Evolutionary conservation across 2,113 vertebrate genomes (phyloP).

Genomic region (Orientallactaga bullata): DNA sequence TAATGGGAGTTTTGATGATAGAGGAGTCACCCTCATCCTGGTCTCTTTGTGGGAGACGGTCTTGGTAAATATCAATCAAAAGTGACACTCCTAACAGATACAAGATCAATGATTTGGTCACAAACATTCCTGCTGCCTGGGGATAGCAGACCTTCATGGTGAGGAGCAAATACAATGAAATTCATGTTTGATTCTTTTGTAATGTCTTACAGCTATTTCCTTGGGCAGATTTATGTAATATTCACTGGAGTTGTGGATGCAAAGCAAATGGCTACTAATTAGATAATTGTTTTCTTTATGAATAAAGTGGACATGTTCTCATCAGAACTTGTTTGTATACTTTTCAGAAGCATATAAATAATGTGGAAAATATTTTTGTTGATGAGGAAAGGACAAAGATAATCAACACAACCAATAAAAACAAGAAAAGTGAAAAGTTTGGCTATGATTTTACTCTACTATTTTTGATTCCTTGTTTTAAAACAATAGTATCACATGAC

Average conservation of each 20-base stretch:
- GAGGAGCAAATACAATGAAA: constrained; percentile 52
- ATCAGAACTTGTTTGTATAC: not conserved
- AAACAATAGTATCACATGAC: rapidly evolving
- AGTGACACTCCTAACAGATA: constrained; percentile 22
- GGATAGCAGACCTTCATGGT: constrained; percentile 19
- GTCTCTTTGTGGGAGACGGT: constrained; percentile 47
- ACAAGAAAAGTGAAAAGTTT: not conserved
- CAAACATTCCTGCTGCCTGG: not conserved
- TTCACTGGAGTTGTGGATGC: not conserved
- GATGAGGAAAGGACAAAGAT: not conserved
- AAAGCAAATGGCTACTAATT: not conserved
- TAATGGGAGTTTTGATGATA: constrained; percentile 61
- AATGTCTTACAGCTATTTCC: not conserved
- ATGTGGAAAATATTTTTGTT: not conserved
- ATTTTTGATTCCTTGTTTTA: no score
- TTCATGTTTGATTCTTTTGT: not conserved
- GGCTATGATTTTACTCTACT: not conserved
- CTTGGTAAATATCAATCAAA: constrained; percentile 70
- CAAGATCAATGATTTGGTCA: constrained; percentile 59
- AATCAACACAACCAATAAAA: not conserved
- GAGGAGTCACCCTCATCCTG: constrained; percentile 42
- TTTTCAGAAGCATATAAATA: constrained; percentile 10
- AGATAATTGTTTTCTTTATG: not conserved
- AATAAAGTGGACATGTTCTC: not conserved
- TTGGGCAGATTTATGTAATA: not conserved